Percentiles rank a stretch among this genome's conserved stretches.
These are phyloP conservation scores for Calypte anna DNA, from an alignment of 2,113 vertebrate genomes.

Conservation along the genomic window DNA sequence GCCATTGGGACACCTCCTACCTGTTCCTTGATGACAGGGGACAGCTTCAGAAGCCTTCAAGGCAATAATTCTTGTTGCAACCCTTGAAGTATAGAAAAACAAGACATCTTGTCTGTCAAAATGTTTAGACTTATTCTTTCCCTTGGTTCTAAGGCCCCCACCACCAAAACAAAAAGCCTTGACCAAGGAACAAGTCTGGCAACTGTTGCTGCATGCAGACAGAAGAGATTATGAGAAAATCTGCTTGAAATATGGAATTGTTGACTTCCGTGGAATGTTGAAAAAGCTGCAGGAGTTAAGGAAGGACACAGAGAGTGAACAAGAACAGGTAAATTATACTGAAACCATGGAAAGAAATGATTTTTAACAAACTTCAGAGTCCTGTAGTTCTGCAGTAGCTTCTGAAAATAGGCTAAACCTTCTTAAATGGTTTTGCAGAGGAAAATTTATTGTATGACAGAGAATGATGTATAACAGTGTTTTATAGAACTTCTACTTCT, in stretches of 20 bases:
- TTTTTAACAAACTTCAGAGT: background rate
- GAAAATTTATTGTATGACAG: background rate
- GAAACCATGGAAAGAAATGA: background rate
- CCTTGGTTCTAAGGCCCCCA: slow-evolving; percentile 33
- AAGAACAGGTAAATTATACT: slow-evolving; percentile 73
- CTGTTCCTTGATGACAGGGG: background rate
- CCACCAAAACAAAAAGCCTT: slow-evolving; percentile 37
- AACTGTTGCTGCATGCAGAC: slow-evolving; percentile 82
- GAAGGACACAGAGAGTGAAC: slow-evolving; percentile 68
- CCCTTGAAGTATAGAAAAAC: background rate
- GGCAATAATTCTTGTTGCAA: background rate
- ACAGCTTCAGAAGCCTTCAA: background rate
- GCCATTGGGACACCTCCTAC: background rate
- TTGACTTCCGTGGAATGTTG: slow-evolving; percentile 82
- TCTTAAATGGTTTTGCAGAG: background rate
- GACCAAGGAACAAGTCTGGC: slow-evolving; percentile 80
- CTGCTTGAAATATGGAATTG: slow-evolving; percentile 81
- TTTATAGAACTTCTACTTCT: background rate
- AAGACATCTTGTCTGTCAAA: background rate
- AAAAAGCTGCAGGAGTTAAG: slow-evolving; percentile 80
- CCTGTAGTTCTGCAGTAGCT: background rate
- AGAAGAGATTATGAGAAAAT: slow-evolving; percentile 87
- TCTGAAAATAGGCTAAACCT: background rate
- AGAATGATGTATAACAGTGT: background rate
- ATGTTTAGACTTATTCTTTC: background rate